These are phyloP conservation scores for Rhogogaster chlorosoma DNA, from an alignment of 2,888 invertebrate species.

Conservation along the genomic window DNA sequence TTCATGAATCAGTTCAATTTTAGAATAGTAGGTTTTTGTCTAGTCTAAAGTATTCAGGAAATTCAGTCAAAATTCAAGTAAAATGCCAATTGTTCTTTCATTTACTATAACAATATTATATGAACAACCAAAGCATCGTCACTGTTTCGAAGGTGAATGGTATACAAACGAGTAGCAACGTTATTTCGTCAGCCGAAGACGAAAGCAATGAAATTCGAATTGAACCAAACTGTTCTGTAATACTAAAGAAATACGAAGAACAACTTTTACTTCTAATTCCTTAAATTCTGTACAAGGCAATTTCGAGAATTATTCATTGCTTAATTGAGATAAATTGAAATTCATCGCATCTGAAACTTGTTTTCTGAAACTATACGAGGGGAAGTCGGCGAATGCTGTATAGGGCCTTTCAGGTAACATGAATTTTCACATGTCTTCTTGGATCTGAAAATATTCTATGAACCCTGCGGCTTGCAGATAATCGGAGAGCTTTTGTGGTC, in stretches of 20 bases:
- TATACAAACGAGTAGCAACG: background rate
- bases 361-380: background rate
- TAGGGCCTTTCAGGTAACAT: background rate
- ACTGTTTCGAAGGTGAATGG: background rate
- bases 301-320: too few species aligned
- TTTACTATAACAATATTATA: background rate
- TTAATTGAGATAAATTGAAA: background rate
- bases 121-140: background rate
- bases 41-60: background rate
- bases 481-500: background rate
- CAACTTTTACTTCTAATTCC: background rate
- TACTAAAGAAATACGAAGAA: background rate
- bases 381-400: background rate
- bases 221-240: background rate
- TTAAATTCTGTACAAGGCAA: background rate
- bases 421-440: background rate
- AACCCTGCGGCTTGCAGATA: background rate
- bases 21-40: background rate
- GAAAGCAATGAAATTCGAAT: background rate
- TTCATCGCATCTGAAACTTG: background rate
- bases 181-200: background rate
- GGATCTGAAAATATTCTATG: background rate
- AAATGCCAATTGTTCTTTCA: background rate
- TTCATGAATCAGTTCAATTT: background rate
- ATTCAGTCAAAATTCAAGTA: background rate